Evolutionary conservation across 2,888 invertebrate genomes (phyloP), one percentile per base, ranked within the genome.

Genomic region (Timandra comae): DNA sequence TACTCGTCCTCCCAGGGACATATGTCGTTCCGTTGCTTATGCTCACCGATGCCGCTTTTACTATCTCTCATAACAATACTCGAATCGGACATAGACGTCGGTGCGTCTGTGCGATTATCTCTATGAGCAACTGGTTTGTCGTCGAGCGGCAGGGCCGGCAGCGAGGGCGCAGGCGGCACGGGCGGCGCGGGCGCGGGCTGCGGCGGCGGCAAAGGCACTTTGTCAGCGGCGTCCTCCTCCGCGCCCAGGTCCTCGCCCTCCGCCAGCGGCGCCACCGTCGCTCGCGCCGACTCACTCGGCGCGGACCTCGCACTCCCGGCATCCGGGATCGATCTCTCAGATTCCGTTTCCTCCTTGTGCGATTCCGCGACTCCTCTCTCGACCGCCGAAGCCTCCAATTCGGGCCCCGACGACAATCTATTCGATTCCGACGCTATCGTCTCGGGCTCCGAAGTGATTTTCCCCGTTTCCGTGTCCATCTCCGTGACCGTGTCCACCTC

Each of bases 1-100:
- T 89, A 96, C 96, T 96, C 95, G 87, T 96, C 95, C 89, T 96
- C 96, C 96, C 96, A 96, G 37, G 96, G 96, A 87, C 96, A 96
- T 70, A 96, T 91, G 82, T 95, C 93, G 82, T 92, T 94, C 79
- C 90, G 89, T 80, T 91, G 72, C 61, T 69, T 75, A 46, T 67
- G 65, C 47, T 74, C 76, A 59, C 65, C 68, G 64, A 67, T 56
- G 64, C 63, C 68, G 62, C 62, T 62, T 58, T 71, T 76, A 67
- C 62, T 72, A 64, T 71, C 75, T 65, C 70, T 70, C 65, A 71
- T 79, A 75, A 80, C 81, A 67, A 77, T 73, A 75, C 74, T 71
- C 52, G 79, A 65, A 61, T 77, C 73, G 45, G 81, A 73, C 54
- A 72, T 71, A 50, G 79, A 73, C 69, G 76, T 72, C 56, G 71